phyloP scores from a whole-genome alignment of 2,797 vertebrate genomes.

The Typhlichthys eigenmanni region DNA sequence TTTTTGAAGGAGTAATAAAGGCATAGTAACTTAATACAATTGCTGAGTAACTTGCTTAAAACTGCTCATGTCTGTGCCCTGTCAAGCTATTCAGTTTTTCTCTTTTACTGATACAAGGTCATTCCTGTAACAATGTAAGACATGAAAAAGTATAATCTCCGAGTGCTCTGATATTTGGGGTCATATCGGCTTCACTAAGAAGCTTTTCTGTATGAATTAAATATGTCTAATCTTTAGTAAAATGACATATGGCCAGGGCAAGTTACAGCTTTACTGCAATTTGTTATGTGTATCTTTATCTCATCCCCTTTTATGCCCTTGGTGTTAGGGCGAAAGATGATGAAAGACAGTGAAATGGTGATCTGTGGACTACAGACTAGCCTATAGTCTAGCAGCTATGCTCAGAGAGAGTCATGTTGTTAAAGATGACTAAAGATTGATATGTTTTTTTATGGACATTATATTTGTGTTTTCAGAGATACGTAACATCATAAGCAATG shows the following conservation, averaged over 20 bases:
- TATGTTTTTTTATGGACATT: background rate
- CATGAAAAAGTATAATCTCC: too few relatives aligned
- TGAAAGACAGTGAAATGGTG: slow-evolving; percentile 71
- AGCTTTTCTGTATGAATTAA: slow-evolving; percentile 19
- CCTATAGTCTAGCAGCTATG: slow-evolving; percentile 44
- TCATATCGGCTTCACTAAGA: slow-evolving; percentile 7
- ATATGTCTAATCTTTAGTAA: slow-evolving; percentile 25
- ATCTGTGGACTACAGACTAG: slow-evolving; percentile 38
- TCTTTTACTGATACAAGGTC: too few relatives aligned
- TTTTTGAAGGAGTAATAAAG: too few relatives aligned
- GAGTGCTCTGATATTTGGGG: too few relatives aligned
- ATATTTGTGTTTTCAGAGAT: slow-evolving; percentile 3
- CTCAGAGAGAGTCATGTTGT: slow-evolving; percentile 16
- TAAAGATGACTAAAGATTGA: background rate
- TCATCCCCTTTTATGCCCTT: slow-evolving; percentile 33
- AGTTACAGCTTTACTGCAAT: slow-evolving; percentile 31
- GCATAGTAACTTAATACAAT: too few relatives aligned
- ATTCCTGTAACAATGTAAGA: too few relatives aligned
- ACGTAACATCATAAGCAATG: slow-evolving; percentile 15
- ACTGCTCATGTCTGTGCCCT: too few relatives aligned
- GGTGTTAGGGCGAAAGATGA: slow-evolving; percentile 57
- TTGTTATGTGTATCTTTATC: slow-evolving; percentile 51
- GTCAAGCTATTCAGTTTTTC: too few relatives aligned
- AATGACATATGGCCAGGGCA: slow-evolving; percentile 36
- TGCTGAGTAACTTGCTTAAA: too few relatives aligned